Evolutionary conservation across 1,140 invertebrate genomes (phyloP), one percentile per base, ranked within the genome.

Genomic region (Halyomorpha halys): DNA sequence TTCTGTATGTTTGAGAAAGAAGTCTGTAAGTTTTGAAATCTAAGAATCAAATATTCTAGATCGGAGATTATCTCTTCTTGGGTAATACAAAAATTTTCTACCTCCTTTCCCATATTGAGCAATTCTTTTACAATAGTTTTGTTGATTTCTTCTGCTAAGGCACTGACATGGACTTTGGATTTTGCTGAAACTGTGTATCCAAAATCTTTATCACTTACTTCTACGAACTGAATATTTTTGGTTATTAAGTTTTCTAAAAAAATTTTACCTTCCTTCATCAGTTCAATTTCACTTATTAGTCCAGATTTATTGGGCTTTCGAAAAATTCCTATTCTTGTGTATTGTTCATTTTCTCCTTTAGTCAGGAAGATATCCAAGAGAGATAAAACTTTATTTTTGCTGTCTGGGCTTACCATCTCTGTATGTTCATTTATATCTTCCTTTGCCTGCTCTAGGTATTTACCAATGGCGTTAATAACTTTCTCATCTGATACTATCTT

Each of bases 181-280:
- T 67, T 47, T 16, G 63, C 53, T 14, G 63, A 63, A 13, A 68
- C 15, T 16, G 63, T 51, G 63, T 67, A 68, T 1, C 66, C 66
- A 19, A 67, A 62, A 49, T 68, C 64, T 25, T 25, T 44, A 13
- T 47, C n/a, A 59, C 18, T 25, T 51, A n/a, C 4, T 2, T 25
- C 8, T 34, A 39, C 16, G 56, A 23, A 56, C 4, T 56, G 18
- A 16, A 25, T 23, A 56, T 56, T 21, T 11, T 56, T 56, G 4
- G 3, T 21, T 9, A 56, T 56, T 23, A 56, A 9, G 23, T 25
- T 56, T 25, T 56, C 23, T 23, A 56, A 56, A 9, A 6, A 25
- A 16, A 23, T 25, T 25, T 56, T 56, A 11, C 53, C 53, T 11
- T 21, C 4, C 15, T 25, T 19, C 15, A 56, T 19, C 18, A 56